Conservation (phyloP, 2,113 vertebrate genomes). For the Lophius piscatorius region DNA sequence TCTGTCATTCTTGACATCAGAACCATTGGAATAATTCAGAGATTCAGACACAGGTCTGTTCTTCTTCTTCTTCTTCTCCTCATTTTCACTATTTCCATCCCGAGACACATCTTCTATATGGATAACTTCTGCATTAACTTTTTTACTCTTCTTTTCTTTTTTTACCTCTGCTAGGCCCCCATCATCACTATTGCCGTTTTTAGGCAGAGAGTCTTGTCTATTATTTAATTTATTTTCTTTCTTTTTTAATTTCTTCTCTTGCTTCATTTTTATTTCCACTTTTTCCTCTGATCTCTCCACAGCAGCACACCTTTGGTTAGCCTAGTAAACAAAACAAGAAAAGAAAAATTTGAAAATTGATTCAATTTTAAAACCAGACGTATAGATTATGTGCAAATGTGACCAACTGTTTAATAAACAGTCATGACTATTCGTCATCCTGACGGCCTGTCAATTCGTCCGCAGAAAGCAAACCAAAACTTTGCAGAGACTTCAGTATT, state of each 20-base stretch:
- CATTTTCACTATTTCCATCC: not conserved
- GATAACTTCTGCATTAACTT: not conserved
- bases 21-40: not conserved
- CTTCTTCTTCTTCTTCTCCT: slow-evolving; percentile 50
- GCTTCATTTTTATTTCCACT: slow-evolving; percentile 24
- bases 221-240: slow-evolving; percentile 62
- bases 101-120: not conserved
- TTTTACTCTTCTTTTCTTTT: slow-evolving; percentile 48
- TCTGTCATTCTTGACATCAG: not conserved
- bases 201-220: not conserved
- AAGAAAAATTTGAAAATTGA: too few relatives aligned
- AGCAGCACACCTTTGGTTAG: slow-evolving; percentile 3
- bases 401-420: too few relatives aligned
- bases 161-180: not conserved
- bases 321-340: slow-evolving; percentile 37
- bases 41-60: slow-evolving; percentile 12
- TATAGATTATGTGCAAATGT: too few relatives aligned
- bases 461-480: slow-evolving; percentile 17
- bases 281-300: not conserved
- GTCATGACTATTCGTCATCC: too few relatives aligned
- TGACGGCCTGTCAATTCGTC: slow-evolving; percentile 32
- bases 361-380: too few relatives aligned
- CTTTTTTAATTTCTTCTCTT: slow-evolving; percentile 22
- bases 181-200: not conserved
- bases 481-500: too few relatives aligned